phyloP scores from a whole-genome alignment of 2,113 vertebrate genomes.

The Empidonax traillii region DNA sequence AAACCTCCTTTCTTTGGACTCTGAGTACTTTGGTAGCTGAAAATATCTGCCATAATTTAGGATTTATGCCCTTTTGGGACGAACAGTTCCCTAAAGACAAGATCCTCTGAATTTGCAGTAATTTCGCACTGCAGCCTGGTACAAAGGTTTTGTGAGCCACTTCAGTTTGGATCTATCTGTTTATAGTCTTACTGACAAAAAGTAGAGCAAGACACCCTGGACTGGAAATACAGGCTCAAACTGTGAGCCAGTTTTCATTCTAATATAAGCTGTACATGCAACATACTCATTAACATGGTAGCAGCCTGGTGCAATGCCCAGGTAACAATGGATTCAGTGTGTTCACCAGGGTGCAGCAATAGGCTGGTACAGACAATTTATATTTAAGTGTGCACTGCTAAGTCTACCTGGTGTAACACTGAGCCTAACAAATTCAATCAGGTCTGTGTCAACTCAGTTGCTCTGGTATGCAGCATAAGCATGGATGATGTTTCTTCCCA shows the following conservation, averaged over 20 bases:
- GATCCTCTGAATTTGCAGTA: neutral
- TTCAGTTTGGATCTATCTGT: neutral
- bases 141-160: neutral
- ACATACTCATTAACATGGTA: neutral
- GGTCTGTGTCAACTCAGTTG: neutral
- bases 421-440: neutral
- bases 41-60: neutral
- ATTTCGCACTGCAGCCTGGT: neutral
- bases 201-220: neutral
- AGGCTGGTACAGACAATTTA: accelerated
- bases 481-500: neutral
- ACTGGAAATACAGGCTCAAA: neutral
- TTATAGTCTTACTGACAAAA: neutral
- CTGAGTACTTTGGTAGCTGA: neutral
- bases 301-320: neutral
- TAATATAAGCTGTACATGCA: neutral
- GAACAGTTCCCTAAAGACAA: neutral
- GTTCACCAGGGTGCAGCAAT: neutral
- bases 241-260: neutral
- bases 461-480: neutral
- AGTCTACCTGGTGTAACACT: neutral
- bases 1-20: neutral
- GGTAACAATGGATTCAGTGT: neutral
- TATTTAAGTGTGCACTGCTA: neutral
- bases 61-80: neutral